phyloP scores from a whole-genome alignment of 2,888 invertebrate genomes.

The Spatulosminthurus flaviceps region DNA sequence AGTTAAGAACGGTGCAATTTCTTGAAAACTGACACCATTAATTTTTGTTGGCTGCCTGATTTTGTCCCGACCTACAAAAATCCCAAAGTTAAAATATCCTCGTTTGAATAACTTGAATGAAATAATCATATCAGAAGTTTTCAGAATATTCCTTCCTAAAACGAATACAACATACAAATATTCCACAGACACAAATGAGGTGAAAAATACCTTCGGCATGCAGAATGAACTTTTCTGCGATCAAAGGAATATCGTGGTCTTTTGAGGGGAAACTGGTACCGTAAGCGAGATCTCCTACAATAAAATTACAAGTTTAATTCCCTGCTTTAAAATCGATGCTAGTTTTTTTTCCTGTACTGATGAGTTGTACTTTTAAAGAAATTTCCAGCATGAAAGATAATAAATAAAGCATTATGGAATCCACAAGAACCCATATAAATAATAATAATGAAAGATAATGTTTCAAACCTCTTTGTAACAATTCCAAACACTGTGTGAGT shows the following conservation, averaged over 20 bases:
- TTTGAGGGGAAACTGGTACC: conserved; percentile 76
- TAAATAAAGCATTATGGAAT: too few species aligned
- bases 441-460: neutral
- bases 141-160: too few species aligned
- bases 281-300: conserved; percentile 73
- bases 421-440: too few species aligned
- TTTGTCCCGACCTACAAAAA: conserved; percentile 50
- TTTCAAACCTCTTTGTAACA: conserved; percentile 73
- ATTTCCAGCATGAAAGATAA: too few species aligned
- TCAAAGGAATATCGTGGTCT: conserved; percentile 76
- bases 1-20: conserved; percentile 53
- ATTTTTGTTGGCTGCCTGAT: conserved; percentile 40
- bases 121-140: too few species aligned
- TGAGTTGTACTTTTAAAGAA: too few species aligned
- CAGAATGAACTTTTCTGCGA: conserved; percentile 82
- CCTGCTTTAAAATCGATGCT: too few species aligned
- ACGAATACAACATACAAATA: too few species aligned
- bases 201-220: conserved; percentile 68
- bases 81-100: neutral
- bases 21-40: conserved; percentile 53
- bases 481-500: conserved; percentile 80
- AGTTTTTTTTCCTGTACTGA: too few species aligned
- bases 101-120: too few species aligned
- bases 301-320: neutral
- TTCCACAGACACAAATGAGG: too few species aligned